phyloP scores from a whole-genome alignment of 2,888 invertebrate genomes.

The Iphiclides podalirius region DNA sequence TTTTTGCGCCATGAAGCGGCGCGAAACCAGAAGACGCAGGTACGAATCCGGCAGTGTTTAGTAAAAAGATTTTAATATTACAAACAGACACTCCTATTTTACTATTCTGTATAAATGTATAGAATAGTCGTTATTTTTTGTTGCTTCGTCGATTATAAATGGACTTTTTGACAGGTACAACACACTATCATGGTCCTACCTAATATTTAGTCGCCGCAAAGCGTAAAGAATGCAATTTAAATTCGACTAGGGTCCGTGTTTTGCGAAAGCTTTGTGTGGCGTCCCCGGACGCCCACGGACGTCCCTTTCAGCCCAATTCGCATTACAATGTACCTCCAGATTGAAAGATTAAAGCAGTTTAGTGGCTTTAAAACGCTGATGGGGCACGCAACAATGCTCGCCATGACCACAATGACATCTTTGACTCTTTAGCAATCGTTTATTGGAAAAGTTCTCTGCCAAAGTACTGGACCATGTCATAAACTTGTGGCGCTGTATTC shows the following conservation, averaged over 20 bases:
- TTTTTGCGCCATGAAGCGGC: too few species aligned
- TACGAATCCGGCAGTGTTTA: too few species aligned
- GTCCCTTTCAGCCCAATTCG: constrained; percentile 26
- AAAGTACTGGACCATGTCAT: constrained; percentile 36
- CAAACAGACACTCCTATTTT: too few species aligned
- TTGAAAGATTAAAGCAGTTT: constrained; percentile 39
- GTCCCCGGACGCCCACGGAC: constrained; percentile 6
- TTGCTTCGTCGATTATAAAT: too few species aligned
- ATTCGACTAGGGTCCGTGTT: constrained; percentile 20
- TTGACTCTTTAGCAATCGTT: constrained; percentile 53
- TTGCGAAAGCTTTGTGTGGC: constrained; percentile 14
- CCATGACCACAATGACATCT: constrained; percentile 57
- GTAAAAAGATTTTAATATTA: too few species aligned
- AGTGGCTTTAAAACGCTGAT: constrained; percentile 51
- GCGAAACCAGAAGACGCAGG: too few species aligned
- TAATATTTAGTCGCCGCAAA: too few species aligned
- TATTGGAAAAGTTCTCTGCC: constrained; percentile 73
- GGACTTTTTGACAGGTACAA: too few species aligned
- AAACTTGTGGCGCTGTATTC: constrained; percentile 27
- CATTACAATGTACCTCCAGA: constrained; percentile 29
- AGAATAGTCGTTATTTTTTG: too few species aligned
- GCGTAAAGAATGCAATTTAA: constrained; percentile 21
- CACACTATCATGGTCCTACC: too few species aligned
- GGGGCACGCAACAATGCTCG: constrained; percentile 58
- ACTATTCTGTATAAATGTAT: too few species aligned